Evolutionary conservation across 2,113 vertebrate genomes (phyloP).

Genomic region (Pithys albifrons): DNA sequence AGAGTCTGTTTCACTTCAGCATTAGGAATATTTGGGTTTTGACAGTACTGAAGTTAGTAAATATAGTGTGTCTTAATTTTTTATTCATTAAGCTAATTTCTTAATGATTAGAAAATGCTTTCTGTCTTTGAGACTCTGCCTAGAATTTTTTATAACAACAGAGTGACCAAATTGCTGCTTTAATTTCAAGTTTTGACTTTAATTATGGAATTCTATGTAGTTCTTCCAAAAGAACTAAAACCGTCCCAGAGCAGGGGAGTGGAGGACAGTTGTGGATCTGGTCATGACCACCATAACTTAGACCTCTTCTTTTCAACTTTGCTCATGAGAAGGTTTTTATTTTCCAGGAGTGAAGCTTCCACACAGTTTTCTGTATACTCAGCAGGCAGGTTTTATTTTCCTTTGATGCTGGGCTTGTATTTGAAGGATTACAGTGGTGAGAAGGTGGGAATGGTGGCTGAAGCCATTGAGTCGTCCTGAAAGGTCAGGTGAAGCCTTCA

Average conservation of each 20-base stretch:
- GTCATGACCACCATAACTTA: neutral
- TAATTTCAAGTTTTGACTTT: neutral
- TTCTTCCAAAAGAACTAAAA: neutral
- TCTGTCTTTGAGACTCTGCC: neutral
- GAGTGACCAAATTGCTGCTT: neutral
- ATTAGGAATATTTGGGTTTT: neutral
- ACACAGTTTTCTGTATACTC: rapidly evolving
- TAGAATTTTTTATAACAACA: neutral
- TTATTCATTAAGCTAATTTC: neutral
- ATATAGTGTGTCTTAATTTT: neutral
- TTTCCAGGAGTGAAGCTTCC: neutral
- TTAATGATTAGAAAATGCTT: neutral
- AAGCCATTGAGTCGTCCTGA: neutral
- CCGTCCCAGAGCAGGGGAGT: neutral
- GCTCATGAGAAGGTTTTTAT: neutral
- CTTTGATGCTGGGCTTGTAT: neutral
- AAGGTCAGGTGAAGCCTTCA: neutral
- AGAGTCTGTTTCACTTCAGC: neutral
- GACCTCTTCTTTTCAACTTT: neutral
- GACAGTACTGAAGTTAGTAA: neutral
- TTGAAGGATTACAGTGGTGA: neutral
- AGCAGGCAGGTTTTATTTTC: neutral
- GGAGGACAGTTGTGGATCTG: neutral
- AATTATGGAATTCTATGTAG: neutral
- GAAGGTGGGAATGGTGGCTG: neutral